phyloP scores from a whole-genome alignment of 2,113 vertebrate genomes.

The Porphyrio hochstetteri region DNA sequence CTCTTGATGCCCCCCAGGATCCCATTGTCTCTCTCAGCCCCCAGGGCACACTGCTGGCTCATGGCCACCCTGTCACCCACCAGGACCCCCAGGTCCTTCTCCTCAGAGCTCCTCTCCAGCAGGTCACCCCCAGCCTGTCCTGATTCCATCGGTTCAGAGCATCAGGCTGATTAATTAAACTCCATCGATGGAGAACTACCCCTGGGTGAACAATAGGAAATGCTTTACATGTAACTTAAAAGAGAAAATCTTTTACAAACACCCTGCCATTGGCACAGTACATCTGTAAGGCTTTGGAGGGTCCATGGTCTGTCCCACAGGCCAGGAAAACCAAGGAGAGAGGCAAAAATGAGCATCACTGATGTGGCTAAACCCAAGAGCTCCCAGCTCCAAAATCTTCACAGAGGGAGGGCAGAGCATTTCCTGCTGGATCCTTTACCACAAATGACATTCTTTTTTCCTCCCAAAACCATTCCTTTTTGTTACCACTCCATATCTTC shows the following conservation, averaged over 20 bases:
- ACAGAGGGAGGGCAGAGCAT: not conserved
- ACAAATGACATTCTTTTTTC: not conserved
- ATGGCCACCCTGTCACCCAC: too few relatives aligned
- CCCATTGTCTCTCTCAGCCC: too few relatives aligned
- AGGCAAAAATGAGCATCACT: not conserved
- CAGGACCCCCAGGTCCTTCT: too few relatives aligned
- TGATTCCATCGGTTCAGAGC: too few relatives aligned
- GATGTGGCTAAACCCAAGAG: not conserved
- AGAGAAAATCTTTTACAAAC: not conserved
- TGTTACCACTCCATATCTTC: not conserved
- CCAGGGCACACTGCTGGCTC: too few relatives aligned
- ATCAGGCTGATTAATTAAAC: not conserved
- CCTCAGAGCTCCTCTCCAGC: too few relatives aligned
- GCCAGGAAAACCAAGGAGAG: not conserved
- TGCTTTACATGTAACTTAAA: not conserved
- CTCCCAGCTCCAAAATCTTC: not conserved
- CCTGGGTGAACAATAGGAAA: not conserved
- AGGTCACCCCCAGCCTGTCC: too few relatives aligned
- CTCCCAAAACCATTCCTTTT: not conserved
- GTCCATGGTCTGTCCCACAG: not conserved
- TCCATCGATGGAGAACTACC: rapidly evolving
- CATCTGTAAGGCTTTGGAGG: not conserved
- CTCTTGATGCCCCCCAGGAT: too few relatives aligned
- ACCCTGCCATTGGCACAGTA: not conserved
- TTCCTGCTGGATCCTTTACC: not conserved